phyloP scores from a whole-genome alignment of 1,140 invertebrate genomes.

The Euschistus heros region DNA sequence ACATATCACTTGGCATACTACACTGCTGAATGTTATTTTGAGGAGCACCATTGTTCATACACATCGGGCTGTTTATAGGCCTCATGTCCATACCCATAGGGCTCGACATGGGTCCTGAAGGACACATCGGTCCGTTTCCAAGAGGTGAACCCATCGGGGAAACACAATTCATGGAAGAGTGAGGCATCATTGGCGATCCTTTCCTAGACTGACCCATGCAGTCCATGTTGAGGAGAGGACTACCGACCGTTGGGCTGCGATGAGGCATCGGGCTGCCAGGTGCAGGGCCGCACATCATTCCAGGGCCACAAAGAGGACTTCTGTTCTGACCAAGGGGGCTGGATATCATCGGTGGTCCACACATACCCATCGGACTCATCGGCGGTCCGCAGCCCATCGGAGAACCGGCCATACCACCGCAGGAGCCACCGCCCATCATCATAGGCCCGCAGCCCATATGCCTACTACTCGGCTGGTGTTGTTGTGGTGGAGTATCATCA shows the following conservation, averaged over 20 bases:
- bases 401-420: constrained; percentile 44
- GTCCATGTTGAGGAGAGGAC: constrained; percentile 30
- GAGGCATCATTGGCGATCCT: constrained; percentile 29
- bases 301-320: constrained; percentile 28
- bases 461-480: constrained; percentile 34
- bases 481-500: constrained; percentile 71
- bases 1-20: constrained; percentile 30
- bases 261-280: constrained; percentile 38
- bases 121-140: constrained; percentile 29
- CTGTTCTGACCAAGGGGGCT: constrained; percentile 45
- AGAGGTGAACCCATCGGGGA: constrained; percentile 34
- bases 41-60: constrained; percentile 25
- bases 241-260: constrained; percentile 31
- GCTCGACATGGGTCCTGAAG: constrained; percentile 39
- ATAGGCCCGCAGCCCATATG: constrained; percentile 54
- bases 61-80: constrained; percentile 36
- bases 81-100: constrained; percentile 37
- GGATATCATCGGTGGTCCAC: constrained; percentile 53
- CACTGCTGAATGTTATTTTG: constrained; percentile 34
- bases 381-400: constrained; percentile 34
- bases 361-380: constrained; percentile 48
- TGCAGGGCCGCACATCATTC: constrained; percentile 30
- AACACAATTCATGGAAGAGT: constrained; percentile 30
- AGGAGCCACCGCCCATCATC: constrained; percentile 40
- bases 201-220: constrained; percentile 29